Evolutionary conservation across 2,888 invertebrate species (phyloP), one percentile per base, ranked within the genome.

Genomic region (Leucoma salicis): DNA sequence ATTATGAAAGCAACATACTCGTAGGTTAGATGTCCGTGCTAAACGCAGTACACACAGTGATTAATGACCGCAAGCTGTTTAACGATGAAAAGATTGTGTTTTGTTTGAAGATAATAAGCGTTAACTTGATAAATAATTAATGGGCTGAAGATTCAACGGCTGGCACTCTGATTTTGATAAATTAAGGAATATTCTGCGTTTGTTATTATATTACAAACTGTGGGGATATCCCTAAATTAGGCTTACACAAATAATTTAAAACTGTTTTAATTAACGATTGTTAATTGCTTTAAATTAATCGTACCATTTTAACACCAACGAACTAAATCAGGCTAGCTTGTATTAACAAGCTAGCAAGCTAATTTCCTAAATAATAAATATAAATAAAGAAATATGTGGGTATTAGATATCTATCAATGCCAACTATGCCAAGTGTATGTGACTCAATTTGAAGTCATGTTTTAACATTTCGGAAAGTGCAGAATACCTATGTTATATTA

Each of bases 121-220:
- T 73, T 78, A 75, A 79, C 69, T 72, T 74, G 70, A 72, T 74
- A 75, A 74, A 80, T 81, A 80, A 81, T 82, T 78, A 81, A 82
- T 80, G 75, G 70, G 58, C 53, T 46, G 38, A 58, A 72, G 70
- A 78, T 64, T 53, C 58, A 58, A 59, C 58, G 49, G 53, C 56
- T 48, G 54, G 59, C 56, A 61, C 40, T 49, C 43, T 49, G 42
- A 46, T 49, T 54, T 65, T 66, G 66, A 69, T 68, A 67, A 69
- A 73, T 69, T 67, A 64, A 57, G 37, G 32, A 49, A 43, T 32
- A 35, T 28, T 36, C 39, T 38, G 16, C 40, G 41, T 27, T 21
- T 21, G 21, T 21, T 8, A 21, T 8, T 21, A 21, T 21, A 8
- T 21, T 8, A 21, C 8, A 21, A 21, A 21, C 21, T 21, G 6